A percentile compares a stretch with the other conserved stretches of the same genome.
These are phyloP conservation scores for Urocyon cinereoargenteus DNA, from an alignment of 2,797 vertebrate species.

Conservation along the genomic window DNA sequence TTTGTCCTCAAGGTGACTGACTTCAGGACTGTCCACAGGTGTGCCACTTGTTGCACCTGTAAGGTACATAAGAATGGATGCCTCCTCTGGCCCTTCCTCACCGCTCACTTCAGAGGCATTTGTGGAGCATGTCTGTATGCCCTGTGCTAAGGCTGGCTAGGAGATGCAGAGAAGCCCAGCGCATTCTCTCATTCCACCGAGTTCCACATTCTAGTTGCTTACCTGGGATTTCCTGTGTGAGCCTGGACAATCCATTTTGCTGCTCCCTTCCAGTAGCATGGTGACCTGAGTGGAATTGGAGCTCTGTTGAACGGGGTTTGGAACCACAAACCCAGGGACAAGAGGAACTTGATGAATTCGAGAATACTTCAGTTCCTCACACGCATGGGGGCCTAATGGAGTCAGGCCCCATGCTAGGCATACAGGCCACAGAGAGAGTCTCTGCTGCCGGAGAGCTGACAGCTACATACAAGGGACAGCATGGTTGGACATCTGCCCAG, in stretches of 20 bases:
- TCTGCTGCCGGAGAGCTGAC: not conserved
- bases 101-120: not conserved
- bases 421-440: not conserved
- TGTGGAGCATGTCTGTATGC: not conserved
- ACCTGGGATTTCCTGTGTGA: not conserved
- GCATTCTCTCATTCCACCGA: not conserved
- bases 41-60: not conserved
- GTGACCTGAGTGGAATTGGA: not conserved
- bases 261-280: not conserved
- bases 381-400: not conserved
- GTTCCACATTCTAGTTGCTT: not conserved
- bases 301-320: not conserved
- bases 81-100: not conserved
- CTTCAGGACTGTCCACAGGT: fast-evolving
- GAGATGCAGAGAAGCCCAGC: not conserved
- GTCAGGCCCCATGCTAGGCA: not conserved
- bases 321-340: not conserved
- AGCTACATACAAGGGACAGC: not conserved
- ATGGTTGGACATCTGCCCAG: not conserved
- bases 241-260: not conserved
- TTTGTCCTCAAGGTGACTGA: not conserved
- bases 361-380: not conserved
- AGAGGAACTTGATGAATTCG: not conserved
- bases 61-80: not conserved
- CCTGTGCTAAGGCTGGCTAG: not conserved